Base-by-base conservation (phyloP, 2,888 invertebrate species). In the Pyrocoelia pectoralis region DNA sequence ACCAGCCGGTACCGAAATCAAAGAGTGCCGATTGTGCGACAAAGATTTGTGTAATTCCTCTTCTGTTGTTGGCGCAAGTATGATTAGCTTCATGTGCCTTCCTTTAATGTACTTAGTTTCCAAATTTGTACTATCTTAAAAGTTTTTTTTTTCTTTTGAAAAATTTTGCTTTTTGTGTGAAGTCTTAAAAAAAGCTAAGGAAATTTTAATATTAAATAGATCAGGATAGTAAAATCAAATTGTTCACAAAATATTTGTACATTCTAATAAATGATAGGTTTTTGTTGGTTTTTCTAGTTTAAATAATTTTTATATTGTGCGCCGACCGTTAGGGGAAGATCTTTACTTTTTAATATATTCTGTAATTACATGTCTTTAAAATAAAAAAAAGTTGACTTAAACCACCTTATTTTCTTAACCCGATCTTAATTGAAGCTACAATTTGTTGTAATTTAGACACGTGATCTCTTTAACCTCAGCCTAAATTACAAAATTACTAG, bases 41-140 rank as follows among this genome's bases (percentile, higher is more conserved):
- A 24, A 29, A 2, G 40, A 62, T 40, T 14, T 57, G 14, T 62
- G 62, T 41, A 62, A 62, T 40, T 62, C 62, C 0, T 43, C 62
- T 2, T 19, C 55, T 8, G 29, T 12, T n/a, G 24, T 38, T 18
- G 29, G 33, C 19, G 17, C 33, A 6, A 61, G 46, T 33, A 28
- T 61, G 17, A 17, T 51, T 13, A 49, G 41, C 18, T 19, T 61
- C n/a, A 28, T 61, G 29, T 56, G 56, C 56, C 50, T 61, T 43
- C 56, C 56, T 29, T 29, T 46, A 14, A 55, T 56, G 51, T 61
- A 46, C 18, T 38, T 61, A 12, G 17, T 52, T 6, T 19, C 46
- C n/a, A 61, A 61, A 52, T 33, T 55, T 6, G 54, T 54, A 28
- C 17, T 60, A 14, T 49, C n/a, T 15, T 60, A 60, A 59, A 43